Evolutionary conservation across 2,888 invertebrate genomes (phyloP).

Genomic region (Oeneis ivallda): DNA sequence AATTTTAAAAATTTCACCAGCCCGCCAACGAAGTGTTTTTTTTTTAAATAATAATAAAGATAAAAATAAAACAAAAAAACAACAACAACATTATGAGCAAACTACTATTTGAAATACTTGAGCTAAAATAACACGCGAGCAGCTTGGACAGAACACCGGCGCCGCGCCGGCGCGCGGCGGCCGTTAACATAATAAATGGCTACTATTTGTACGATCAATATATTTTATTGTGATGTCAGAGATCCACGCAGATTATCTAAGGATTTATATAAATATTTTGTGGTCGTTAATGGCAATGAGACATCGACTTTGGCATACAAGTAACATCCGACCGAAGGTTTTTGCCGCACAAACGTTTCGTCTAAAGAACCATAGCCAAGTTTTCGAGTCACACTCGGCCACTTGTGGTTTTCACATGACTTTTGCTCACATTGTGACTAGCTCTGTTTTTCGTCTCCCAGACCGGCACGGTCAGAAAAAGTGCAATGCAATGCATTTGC

Average conservation of each 20-base stretch:
- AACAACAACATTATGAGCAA: slow-evolving; percentile 78
- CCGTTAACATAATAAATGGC: slow-evolving; percentile 67
- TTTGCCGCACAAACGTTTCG: background rate
- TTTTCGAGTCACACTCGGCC: slow-evolving; percentile 3
- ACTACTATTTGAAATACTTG: slow-evolving; percentile 75
- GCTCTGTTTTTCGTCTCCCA: background rate
- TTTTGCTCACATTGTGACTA: background rate
- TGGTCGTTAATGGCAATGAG: slow-evolving; percentile 72
- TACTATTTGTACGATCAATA: slow-evolving; percentile 77
- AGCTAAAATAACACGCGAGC: slow-evolving; percentile 78
- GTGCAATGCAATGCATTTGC: no score
- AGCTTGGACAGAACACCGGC: slow-evolving; percentile 71
- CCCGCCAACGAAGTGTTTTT: slow-evolving; percentile 56
- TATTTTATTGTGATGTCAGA: slow-evolving; percentile 75
- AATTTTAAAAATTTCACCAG: slow-evolving; percentile 65
- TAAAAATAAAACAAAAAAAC: slow-evolving; percentile 58
- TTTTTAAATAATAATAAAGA: slow-evolving; percentile 48
- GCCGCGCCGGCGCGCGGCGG: slow-evolving; percentile 57
- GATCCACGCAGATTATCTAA: slow-evolving; percentile 63
- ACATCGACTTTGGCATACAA: slow-evolving; percentile 78
- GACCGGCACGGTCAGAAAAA: no score
- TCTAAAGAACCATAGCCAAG: background rate
- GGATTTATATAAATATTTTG: slow-evolving; percentile 49
- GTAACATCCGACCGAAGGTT: slow-evolving; percentile 17
- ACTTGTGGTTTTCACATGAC: background rate